phyloP scores from a whole-genome alignment of 1,140 invertebrate genomes.

The Pristionchus pacificus region DNA sequence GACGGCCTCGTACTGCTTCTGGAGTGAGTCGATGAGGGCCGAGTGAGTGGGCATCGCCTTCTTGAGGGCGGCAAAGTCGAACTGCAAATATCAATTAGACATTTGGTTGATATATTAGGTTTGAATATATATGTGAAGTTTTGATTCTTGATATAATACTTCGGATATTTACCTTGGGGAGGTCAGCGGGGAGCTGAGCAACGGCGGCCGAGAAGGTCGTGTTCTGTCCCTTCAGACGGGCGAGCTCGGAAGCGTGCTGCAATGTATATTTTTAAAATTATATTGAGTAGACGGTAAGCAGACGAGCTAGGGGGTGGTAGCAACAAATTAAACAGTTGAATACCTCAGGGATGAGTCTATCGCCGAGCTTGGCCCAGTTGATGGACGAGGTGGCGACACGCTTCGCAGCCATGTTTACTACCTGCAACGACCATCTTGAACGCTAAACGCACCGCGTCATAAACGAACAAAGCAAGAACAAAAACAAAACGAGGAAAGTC shows the following conservation, averaged over 20 bases:
- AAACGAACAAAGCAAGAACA: too few species aligned
- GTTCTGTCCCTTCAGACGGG: conserved; percentile 49
- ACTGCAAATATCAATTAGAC: conserved; percentile 6
- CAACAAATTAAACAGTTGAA: not conserved
- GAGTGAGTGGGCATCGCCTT: conserved; percentile 53
- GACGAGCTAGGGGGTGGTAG: too few species aligned
- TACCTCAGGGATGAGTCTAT: conserved; percentile 9
- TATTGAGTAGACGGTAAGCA: not conserved
- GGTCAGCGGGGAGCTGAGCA: conserved; percentile 47
- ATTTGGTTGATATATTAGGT: too few species aligned
- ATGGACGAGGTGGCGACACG: conserved; percentile 52
- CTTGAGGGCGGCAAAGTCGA: conserved; percentile 55
- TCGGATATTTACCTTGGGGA: conserved; percentile 40
- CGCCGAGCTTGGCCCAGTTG: conserved; percentile 53
- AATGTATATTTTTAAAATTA: conserved; percentile 38
- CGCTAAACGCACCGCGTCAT: too few species aligned
- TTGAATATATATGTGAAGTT: too few species aligned
- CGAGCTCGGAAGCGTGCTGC: conserved; percentile 44
- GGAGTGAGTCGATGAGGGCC: conserved; percentile 47
- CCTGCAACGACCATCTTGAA: too few species aligned
- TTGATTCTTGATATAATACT: not conserved
- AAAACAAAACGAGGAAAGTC: too few species aligned
- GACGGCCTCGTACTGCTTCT: conserved; percentile 56
- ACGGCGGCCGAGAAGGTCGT: conserved; percentile 43
- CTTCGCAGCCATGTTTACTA: conserved; percentile 49